phyloP scores from a whole-genome alignment of 1,140 invertebrate species.

The Oncopodura yosiiana region DNA sequence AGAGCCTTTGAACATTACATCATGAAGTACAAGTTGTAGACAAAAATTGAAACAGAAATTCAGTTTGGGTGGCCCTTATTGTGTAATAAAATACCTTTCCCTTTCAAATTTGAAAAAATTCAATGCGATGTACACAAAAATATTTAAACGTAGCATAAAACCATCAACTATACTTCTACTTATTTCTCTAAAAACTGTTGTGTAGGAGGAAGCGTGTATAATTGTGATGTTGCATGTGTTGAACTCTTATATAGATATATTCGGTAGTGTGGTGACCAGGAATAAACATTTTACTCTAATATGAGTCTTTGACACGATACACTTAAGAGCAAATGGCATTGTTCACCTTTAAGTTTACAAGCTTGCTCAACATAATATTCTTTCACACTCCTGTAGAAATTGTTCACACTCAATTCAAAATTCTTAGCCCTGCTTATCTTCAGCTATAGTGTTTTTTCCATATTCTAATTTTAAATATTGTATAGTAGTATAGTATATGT shows the following conservation, averaged over 20 bases:
- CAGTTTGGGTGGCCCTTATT: constrained; percentile 7
- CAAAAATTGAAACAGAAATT: constrained; percentile 20
- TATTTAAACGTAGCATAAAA: too few species aligned
- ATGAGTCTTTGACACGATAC: constrained; percentile 6
- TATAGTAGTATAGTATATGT: too few species aligned
- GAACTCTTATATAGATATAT: constrained; percentile 2
- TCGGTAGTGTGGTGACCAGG: background rate
- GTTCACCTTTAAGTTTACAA: too few species aligned
- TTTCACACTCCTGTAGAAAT: too few species aligned
- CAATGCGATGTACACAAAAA: too few species aligned
- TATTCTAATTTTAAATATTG: too few species aligned
- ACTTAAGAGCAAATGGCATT: too few species aligned
- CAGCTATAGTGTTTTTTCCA: too few species aligned
- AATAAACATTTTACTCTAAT: constrained; percentile 7
- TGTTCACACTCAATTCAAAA: too few species aligned
- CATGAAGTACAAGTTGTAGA: constrained; percentile 16
- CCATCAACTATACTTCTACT: too few species aligned
- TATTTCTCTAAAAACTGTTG: background rate
- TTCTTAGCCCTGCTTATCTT: too few species aligned
- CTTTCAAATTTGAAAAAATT: too few species aligned
- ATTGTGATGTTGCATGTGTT: constrained; percentile 12
- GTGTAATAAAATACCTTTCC: constrained; percentile 5
- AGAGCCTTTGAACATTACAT: background rate
- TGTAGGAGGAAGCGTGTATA: background rate
- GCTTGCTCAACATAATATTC: background rate